A percentile compares a stretch with the other conserved stretches of the same genome.
phyloP scores from a whole-genome alignment of 2,113 vertebrate species.

The Mirounga angustirostris region DNA sequence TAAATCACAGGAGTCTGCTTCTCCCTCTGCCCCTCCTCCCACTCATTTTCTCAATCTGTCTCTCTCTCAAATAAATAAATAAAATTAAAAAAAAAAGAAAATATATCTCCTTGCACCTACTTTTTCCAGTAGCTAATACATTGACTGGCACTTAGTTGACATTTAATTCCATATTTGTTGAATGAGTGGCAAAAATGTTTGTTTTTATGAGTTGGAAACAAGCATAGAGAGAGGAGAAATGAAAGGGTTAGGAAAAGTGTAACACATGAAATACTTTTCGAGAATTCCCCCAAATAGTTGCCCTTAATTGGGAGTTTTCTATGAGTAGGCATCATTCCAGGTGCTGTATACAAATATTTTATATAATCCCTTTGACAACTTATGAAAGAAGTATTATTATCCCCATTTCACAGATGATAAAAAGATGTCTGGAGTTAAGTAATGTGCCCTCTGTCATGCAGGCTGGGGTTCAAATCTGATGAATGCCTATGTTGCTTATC shows the following conservation, averaged over 20 bases:
- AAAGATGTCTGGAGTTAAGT: neutral
- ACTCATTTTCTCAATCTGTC: too few species aligned
- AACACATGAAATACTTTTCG: neutral
- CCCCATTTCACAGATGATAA: neutral
- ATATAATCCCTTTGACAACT: neutral
- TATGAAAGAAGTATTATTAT: neutral
- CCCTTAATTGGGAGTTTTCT: neutral
- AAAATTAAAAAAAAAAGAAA: too few species aligned
- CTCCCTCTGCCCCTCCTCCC: too few species aligned
- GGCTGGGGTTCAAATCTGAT: neutral
- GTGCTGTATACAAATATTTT: neutral
- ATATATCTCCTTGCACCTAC: neutral
- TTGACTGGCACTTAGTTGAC: neutral
- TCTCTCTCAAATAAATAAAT: too few species aligned
- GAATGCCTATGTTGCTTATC: neutral
- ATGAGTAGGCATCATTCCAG: neutral
- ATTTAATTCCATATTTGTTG: conserved; percentile 13
- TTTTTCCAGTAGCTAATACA: neutral
- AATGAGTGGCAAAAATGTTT: neutral
- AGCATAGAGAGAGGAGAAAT: neutral
- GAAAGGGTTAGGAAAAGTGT: neutral
- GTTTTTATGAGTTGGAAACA: neutral
- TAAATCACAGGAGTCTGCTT: neutral
- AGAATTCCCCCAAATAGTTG: neutral
- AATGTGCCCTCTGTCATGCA: neutral